These are phyloP conservation scores for Plecotus auritus DNA, from an alignment of 2,113 vertebrate species.

Conservation along the genomic window DNA sequence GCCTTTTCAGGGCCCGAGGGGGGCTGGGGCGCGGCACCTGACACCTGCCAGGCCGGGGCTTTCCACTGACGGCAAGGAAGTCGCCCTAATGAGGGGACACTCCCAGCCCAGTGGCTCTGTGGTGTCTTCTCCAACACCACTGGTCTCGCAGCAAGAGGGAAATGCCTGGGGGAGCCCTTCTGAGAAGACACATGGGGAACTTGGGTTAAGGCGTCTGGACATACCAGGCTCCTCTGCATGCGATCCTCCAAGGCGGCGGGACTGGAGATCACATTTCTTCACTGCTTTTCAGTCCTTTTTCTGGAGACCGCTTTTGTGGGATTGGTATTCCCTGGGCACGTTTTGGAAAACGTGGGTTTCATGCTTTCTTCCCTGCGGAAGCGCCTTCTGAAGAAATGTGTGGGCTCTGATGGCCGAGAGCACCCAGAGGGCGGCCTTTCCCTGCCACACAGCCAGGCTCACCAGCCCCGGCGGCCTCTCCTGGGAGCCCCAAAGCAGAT, in stretches of 20 bases:
- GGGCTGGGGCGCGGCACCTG: fast-evolving
- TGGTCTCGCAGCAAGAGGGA: not conserved
- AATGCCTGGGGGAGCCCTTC: not conserved
- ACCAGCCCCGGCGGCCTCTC: not conserved
- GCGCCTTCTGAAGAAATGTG: not conserved
- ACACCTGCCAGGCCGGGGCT: not conserved
- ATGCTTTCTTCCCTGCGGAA: not conserved
- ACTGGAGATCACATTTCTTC: not conserved
- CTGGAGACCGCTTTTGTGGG: not conserved
- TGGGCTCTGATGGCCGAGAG: not conserved
- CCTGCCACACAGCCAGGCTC: not conserved
- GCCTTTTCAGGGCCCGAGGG: not conserved
- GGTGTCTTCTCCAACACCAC: not conserved
- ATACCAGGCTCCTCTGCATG: not conserved
- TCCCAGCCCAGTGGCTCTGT: not conserved
- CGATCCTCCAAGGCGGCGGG: not conserved
- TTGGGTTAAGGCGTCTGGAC: too few species aligned
- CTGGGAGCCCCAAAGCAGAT: fast-evolving
- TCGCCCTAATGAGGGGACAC: not conserved
- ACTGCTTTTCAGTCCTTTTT: not conserved
- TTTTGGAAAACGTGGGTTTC: not conserved
- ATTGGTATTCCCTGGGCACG: not conserved
- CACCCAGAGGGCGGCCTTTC: not conserved
- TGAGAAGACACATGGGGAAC: not conserved
- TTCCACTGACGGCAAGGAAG: not conserved